These are phyloP conservation scores for Crossaster papposus DNA, from an alignment of 53 echinoderm and acorn worm species.

Conservation along the genomic window DNA sequence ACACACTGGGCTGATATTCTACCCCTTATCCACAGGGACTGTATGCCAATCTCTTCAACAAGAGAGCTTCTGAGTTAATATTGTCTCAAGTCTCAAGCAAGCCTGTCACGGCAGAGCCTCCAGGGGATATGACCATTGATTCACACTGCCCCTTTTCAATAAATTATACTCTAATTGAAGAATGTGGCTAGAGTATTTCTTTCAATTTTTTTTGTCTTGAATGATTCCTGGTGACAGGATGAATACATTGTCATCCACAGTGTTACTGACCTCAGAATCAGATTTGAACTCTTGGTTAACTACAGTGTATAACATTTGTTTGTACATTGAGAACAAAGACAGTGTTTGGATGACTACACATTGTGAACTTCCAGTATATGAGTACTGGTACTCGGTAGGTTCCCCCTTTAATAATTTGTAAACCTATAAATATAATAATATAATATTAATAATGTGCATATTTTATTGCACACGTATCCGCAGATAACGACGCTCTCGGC, in stretches of 20 bases:
- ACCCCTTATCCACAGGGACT: neutral
- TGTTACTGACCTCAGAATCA: neutral
- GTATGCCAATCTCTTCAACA: neutral
- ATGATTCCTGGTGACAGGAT: neutral
- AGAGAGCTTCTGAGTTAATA: conserved; percentile 22
- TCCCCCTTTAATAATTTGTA: no score
- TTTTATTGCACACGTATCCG: no score
- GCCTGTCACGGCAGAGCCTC: neutral
- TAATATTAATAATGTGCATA: no score
- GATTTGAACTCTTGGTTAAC: neutral
- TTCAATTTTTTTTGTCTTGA: neutral
- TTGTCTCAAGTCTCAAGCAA: neutral
- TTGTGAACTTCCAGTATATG: no score
- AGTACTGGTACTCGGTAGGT: no score
- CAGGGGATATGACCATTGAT: conserved; percentile 9
- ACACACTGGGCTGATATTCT: neutral
- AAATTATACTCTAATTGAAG: conserved; percentile 41
- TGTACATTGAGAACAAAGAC: no score
- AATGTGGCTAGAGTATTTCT: conserved; percentile 22
- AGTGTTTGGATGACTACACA: no score
- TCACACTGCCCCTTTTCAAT: neutral
- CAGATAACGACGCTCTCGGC: no score
- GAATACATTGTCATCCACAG: neutral
- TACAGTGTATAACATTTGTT: no score
- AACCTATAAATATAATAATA: no score